Base-by-base conservation (phyloP, 2,888 invertebrate genomes). In the Netelia virgata region DNA sequence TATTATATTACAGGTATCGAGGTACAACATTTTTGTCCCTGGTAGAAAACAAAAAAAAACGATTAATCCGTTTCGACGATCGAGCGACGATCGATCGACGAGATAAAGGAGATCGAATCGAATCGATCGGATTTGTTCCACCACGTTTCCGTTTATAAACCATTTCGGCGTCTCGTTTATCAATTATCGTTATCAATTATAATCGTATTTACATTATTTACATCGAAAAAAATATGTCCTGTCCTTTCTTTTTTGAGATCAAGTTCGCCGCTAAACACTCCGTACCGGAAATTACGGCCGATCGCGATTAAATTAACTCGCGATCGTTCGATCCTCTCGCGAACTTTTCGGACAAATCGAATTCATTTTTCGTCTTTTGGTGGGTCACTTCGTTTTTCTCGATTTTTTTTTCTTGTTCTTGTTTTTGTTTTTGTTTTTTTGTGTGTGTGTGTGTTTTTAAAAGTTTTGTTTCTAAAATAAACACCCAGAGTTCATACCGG, bases 201-300 rank as follows among this genome's bases (percentile, higher is more conserved):
- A 14, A 47, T 47, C 14, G 28, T 83, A 84, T 92, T 89, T 92
- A 92, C 92, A 92, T 86, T 92, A 92, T 92, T 88, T 92, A 92
- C 92, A 92, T 76, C 64, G 73, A 64, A 85, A 28, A 28, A 28
- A 80, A 88, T 88, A 86, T 86, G 88, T 87, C 75, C 86, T 86
- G 76, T 70, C 28, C 3, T 28, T 28, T 28, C n/a, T 23, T 5
- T 47, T 87, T 83, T 88, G 89, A 89, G 89, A 89, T 89, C 88
- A 88, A 87, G 87, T 87, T 86, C 88, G 66, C 78, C 74, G 28
- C 74, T 59, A 10, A 55, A 47, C 55, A 68, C n/a, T 64, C 74
- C 59, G 82, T 82, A 82, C 57, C 28, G 28, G 28, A 28, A 28
- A 18, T 84, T 78, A 69, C 50, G 47, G 55, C 28, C 75, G 61